Evolutionary conservation across 2,797 vertebrate genomes (phyloP).

Genomic region (Ambastaia sidthimunki): DNA sequence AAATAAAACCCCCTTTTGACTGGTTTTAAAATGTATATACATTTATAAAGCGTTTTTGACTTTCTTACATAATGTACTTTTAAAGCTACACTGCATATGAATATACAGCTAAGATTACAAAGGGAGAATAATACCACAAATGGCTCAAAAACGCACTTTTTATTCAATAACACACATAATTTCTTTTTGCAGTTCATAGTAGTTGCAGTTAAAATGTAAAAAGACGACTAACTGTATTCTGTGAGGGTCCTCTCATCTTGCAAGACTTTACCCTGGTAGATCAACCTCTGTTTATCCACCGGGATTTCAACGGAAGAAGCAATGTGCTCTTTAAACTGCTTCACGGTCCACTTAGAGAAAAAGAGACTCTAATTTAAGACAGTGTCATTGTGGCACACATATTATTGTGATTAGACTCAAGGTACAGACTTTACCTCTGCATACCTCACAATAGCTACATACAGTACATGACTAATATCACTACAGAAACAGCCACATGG

Average conservation of each 20-base stretch:
- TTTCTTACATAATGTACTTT: too few relatives aligned
- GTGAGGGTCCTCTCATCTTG: constrained; percentile 91
- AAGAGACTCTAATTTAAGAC: background rate
- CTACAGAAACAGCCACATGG: too few relatives aligned
- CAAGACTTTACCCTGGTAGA: constrained; percentile 92
- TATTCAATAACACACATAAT: background rate
- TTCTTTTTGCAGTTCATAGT: background rate
- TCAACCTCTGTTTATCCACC: constrained; percentile 91
- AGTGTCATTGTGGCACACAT: background rate
- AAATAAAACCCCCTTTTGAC: background rate
- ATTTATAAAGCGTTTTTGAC: background rate
- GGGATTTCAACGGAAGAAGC: constrained; percentile 87
- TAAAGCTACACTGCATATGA: too few relatives aligned
- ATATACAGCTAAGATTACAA: background rate
- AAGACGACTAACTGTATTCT: constrained; percentile 85
- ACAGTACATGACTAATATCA: constrained; percentile 9
- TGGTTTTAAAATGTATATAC: background rate
- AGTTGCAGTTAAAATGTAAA: background rate
- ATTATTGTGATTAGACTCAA: background rate
- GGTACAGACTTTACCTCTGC: too few relatives aligned
- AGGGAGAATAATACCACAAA: background rate
- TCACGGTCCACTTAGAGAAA: constrained; percentile 84
- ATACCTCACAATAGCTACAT: too few relatives aligned
- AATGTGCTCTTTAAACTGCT: constrained; percentile 93
- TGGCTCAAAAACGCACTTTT: too few relatives aligned